Conservation (phyloP, 2,113 vertebrate genomes). For the Parus major region DNA sequence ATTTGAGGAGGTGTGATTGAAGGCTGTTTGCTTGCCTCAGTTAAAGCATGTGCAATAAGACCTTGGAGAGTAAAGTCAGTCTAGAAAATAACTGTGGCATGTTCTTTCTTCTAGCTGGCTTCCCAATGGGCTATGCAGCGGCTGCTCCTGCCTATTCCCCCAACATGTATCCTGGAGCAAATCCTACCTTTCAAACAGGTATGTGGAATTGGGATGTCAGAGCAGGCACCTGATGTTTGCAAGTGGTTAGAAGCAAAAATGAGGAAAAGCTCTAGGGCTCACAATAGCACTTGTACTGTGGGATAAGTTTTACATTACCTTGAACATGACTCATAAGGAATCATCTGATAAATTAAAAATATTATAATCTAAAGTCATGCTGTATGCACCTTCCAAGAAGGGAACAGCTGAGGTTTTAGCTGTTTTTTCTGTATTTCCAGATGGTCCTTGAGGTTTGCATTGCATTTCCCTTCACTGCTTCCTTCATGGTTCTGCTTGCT, state of each 20-base stretch:
- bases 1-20: background rate
- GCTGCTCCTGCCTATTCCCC: slow-evolving; percentile 92
- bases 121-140: slow-evolving; percentile 92
- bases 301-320: background rate
- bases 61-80: background rate
- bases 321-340: background rate
- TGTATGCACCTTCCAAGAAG: background rate
- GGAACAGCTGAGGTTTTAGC: background rate
- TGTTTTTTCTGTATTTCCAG: background rate
- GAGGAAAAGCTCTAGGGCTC: background rate
- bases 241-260: background rate
- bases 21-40: background rate
- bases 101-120: slow-evolving; percentile 80
- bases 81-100: background rate
- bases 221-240: background rate
- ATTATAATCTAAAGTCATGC: background rate
- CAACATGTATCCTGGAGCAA: slow-evolving; percentile 90
- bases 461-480: background rate
- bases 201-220: background rate
- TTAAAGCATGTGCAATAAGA: background rate
- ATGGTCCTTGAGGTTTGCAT: background rate
- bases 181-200: slow-evolving; percentile 92
- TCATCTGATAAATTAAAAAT: background rate
- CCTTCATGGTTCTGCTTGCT: background rate
- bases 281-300: background rate